These are phyloP conservation scores for Heloderma charlesbogerti DNA, from an alignment of 2,113 vertebrate genomes.

Conservation along the genomic window DNA sequence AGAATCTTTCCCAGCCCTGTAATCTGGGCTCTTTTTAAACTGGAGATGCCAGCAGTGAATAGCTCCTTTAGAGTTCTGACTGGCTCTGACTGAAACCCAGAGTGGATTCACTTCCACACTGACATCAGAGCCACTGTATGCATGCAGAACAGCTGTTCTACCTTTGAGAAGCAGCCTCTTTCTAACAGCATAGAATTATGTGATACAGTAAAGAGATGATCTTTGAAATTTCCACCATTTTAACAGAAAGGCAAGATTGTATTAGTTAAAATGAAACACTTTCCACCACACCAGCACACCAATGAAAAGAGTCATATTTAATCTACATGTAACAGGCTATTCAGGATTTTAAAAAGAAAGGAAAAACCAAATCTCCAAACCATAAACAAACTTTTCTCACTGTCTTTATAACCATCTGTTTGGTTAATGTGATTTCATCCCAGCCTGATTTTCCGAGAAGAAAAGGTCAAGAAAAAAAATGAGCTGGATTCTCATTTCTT, in stretches of 20 bases:
- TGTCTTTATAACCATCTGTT: conserved; percentile 36
- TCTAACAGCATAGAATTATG: conserved; percentile 43
- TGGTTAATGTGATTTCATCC: conserved; percentile 33
- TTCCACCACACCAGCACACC: not conserved
- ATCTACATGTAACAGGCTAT: not conserved
- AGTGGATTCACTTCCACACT: too few species aligned
- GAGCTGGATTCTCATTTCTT: conserved; percentile 61
- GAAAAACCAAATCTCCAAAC: not conserved
- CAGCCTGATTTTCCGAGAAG: conserved; percentile 45
- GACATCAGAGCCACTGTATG: not conserved
- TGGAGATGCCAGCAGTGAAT: not conserved
- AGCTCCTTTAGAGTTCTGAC: too few species aligned
- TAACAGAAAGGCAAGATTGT: conserved; percentile 54
- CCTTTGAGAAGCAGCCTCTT: not conserved
- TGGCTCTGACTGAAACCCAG: too few species aligned
- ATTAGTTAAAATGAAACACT: conserved; percentile 49
- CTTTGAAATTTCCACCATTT: conserved; percentile 46
- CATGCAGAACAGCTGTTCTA: not conserved
- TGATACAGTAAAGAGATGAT: conserved; percentile 56
- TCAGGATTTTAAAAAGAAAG: not conserved
- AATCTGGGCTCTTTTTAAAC: not conserved
- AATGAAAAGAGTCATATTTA: conserved; percentile 32
- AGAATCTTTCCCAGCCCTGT: not conserved
- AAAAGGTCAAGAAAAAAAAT: conserved; percentile 65
- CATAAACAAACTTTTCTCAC: not conserved